Base-by-base conservation (phyloP, 2,113 vertebrate genomes). In the Mungos mungo region DNA sequence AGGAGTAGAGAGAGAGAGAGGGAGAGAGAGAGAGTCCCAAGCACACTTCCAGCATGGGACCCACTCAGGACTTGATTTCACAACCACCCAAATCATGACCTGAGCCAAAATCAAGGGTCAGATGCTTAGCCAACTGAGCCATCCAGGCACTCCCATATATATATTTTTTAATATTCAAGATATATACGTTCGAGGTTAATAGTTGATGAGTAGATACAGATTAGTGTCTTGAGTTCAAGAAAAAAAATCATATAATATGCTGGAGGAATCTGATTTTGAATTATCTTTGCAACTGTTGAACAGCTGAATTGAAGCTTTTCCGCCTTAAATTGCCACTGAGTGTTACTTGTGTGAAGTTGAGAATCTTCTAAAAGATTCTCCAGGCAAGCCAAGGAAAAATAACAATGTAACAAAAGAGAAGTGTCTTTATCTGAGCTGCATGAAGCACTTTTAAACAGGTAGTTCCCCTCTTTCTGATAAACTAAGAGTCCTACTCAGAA, bases 401-500 rank as follows among this genome's bases (percentile, higher is more conserved):
- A 31, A 86, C 11, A 93, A 80, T 63, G 60, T 12, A 66, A 2
- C 83, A 5, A 77, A 93, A 82, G 23, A 3, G 18, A 90, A 79
- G 57, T 79, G 90, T 86, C 35, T 92, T 95, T 45, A 82, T 54
- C 47, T 33, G 50, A 93, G 18, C 8, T 90, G 87, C 63, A 88
- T 90, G 65, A 90, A 94, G 21, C 45, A 95, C 38, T 80, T 93
- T 79, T 57, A 84, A 76, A 95, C 35, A 15, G 81, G 13, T 9
- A 54, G 29, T 11, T 96, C 68, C 96, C 31, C 27, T 90, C 68
- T 93, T 90, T 74, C 33, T 63, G 13, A 79, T 89, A 83, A 96
- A 79, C 71, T 77, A 63, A 81, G 72, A 81, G 7, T 47, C 68
- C 69, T 94, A 7, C 23, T 94, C 80, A 90, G 38, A 92, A 90